Evolutionary conservation across 2,888 invertebrate genomes (phyloP).

Genomic region (Machimus rusticus): DNA sequence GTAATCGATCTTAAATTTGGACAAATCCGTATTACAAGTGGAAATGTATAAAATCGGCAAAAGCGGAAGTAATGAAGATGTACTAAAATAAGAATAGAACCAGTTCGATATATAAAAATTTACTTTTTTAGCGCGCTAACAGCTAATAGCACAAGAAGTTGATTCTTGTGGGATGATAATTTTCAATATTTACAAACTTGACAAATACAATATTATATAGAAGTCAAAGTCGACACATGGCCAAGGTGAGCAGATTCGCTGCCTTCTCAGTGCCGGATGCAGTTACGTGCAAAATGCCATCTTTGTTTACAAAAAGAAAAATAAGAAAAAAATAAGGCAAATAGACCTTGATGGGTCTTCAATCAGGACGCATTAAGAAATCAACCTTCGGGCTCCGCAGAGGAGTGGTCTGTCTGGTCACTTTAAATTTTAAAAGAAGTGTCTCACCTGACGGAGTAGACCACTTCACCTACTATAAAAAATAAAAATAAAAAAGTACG

Average conservation of each 20-base stretch:
- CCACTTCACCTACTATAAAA: background rate
- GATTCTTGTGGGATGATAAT: background rate
- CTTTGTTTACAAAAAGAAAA: background rate
- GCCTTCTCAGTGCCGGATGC: background rate
- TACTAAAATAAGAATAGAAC: background rate
- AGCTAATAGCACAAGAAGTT: background rate
- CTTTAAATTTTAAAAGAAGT: background rate
- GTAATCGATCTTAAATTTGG: background rate
- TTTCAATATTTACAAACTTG: background rate
- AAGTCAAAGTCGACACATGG: background rate
- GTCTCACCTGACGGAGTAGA: background rate
- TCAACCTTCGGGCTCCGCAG: background rate
- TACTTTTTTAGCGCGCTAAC: background rate
- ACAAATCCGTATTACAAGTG: background rate
- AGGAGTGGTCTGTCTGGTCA: background rate
- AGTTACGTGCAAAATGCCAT: background rate
- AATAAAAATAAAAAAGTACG: too few species aligned
- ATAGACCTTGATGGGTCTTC: background rate
- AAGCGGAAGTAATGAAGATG: background rate
- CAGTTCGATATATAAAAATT: background rate
- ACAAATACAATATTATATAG: too few species aligned
- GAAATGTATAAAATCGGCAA: background rate
- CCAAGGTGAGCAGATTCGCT: background rate
- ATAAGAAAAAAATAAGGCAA: background rate
- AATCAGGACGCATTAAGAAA: background rate